Evolutionary conservation across 35 echinoderm and acorn worm species (phyloP), one percentile per base, ranked within the genome.

Genomic region (Lytechinus variegatus): DNA sequence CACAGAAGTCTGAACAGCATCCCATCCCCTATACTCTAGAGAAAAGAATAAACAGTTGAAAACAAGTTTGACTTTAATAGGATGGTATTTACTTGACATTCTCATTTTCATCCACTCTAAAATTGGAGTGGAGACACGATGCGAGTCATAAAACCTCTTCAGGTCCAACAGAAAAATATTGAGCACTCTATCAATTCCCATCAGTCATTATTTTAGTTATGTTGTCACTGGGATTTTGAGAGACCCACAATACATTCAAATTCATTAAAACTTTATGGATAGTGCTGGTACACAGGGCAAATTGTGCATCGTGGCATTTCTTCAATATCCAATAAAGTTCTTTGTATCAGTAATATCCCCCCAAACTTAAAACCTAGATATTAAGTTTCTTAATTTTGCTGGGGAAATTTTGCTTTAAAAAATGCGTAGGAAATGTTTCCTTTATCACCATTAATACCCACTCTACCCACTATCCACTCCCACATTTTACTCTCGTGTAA

Each of bases 51-150:
- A n/a, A 79, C 66, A n/a, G 16, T 19, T 79, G 66, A 79, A 79
- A 79, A 79, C 19, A 79, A 79, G 66, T 19, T 1, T 79, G 66
- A 79, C 12, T 79, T 44, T 79, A 5, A 79, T 79, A 19, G 66
- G 66, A 24, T 79, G 66, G n/a, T 79, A 79, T 79, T 79, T 79
- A 79, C 19, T 79, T 79, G 66, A 79, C 66, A 79, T 79, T 79
- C 66, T 79, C 66, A 79, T 79, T 79, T 79, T 79, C 19, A 79
- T 79, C 66, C 14, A 79, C 66, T 79, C 66, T 19, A 79, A 79
- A 60, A 79, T 79, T 79, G 14, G 66, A 79, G 66, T 79, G 66
- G 66, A 79, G 66, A 79, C 66, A 79, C 66, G 66, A 79, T 79
- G 19, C 19, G n/a, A 79, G 21, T 79, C n/a, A n/a, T 79, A 16